Evolutionary conservation across 2,113 vertebrate species (phyloP), one percentile per base, ranked within the genome.

Genomic region (Phoenicopterus ruber): DNA sequence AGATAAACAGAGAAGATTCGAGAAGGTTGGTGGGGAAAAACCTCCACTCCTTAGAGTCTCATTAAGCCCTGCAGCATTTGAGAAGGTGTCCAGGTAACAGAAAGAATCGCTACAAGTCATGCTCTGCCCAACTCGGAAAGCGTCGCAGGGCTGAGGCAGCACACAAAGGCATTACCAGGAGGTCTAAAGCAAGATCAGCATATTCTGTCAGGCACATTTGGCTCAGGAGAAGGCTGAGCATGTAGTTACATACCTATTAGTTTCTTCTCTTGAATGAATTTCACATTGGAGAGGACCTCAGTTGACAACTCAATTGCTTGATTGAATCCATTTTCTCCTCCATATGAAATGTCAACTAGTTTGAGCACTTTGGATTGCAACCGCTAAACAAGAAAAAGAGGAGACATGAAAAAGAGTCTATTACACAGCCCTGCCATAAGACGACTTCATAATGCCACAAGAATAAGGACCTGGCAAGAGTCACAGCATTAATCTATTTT

Each of bases 181-280:
- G 55, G 28, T 20, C 6, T 9, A 21, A 13, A 80, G 44, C 61
- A n/a, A 26, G 31, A 57, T 10, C 67, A 82, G 84, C 73, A 70
- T 4, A 10, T 40, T 31, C 67, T 57, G 10, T 29, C 25, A 66
- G 65, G 42, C 38, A 11, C 4, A 5, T 7, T 6, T 38, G 49
- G 26, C 57, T 93, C 38, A 2, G 44, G 10, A 77, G 36, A 52
- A 91, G 63, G n/a, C 67, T 67, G 36, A 67, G 29, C 38, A 22
- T 9, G 58, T 29, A 96, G 77, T 42, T 88, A 95, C 87, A 1
- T 98, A 99, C 99, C 99, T 99, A 99, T 99, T 98, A 99, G 98
- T 96, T 99, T 99, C 97, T 99, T 99, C 97, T 99, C 99, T 98
- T 99, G 99, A 97, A 99, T 99, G 98, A 99, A 99, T 98, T 99